Conservation (phyloP, 2,113 vertebrate species). For the Syngnathus typhle region DNA sequence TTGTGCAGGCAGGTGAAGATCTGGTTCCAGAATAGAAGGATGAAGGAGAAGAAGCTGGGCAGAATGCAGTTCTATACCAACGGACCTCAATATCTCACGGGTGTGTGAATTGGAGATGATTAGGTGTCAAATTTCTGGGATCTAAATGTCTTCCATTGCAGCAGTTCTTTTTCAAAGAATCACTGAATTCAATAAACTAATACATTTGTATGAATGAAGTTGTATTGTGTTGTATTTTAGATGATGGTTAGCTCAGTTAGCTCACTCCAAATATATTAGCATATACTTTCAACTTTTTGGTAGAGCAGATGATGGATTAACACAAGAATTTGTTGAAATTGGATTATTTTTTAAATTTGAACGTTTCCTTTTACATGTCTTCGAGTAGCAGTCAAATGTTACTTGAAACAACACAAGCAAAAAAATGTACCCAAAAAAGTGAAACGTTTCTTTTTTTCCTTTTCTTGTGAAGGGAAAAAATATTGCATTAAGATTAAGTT, state of each 20-base stretch:
- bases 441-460: not conserved
- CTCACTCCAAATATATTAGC: too few species aligned
- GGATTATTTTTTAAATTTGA: too few species aligned
- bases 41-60: constrained; percentile 96
- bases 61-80: constrained; percentile 82
- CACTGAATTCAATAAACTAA: too few species aligned
- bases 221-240: too few species aligned
- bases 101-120: not conserved
- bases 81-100: constrained; percentile 65
- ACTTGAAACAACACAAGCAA: not conserved
- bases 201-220: too few species aligned
- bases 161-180: not conserved
- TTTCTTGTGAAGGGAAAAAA: not conserved
- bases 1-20: constrained; percentile 83
- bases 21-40: constrained; percentile 94
- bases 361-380: not conserved
- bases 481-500: too few species aligned
- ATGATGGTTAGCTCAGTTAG: too few species aligned
- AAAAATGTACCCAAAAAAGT: not conserved
- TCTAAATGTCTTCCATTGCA: too few species aligned
- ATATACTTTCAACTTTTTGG: too few species aligned
- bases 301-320: too few species aligned
- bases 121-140: not conserved
- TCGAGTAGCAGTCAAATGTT: not conserved
- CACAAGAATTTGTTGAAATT: too few species aligned